Evolutionary conservation across 2,888 invertebrate genomes (phyloP).

Genomic region (Drosophila atroscutellata): DNA sequence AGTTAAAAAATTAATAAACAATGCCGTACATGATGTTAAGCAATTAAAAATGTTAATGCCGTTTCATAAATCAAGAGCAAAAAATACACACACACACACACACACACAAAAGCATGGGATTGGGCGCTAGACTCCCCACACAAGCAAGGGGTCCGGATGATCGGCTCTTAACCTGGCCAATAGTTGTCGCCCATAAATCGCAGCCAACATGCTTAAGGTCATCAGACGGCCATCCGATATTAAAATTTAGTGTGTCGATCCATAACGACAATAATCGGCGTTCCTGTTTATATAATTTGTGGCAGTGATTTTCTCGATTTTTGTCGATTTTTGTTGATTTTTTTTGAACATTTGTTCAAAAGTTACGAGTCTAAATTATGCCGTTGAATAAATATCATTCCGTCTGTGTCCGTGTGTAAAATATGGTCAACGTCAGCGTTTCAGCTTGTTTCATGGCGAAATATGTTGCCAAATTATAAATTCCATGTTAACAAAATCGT

Average conservation of each 20-base stretch:
- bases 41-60: conserved; percentile 84
- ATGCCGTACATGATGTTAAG: conserved; percentile 82
- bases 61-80: conserved; percentile 80
- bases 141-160: conserved; percentile 9
- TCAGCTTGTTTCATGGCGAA: conserved; percentile 69
- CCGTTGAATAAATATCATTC: conserved; percentile 52
- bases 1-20: conserved; percentile 82
- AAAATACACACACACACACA: conserved; percentile 18
- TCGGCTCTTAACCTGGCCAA: conserved; percentile 62
- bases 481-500: conserved; percentile 81
- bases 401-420: conserved; percentile 48
- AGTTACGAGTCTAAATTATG: conserved; percentile 61
- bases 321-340: conserved; percentile 9
- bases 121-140: conserved; percentile 44
- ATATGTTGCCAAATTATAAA: conserved; percentile 81
- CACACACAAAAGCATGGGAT: conserved; percentile 40
- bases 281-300: conserved; percentile 51
- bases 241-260: conserved; percentile 64
- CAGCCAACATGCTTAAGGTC: conserved; percentile 60
- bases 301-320: conserved; percentile 1
- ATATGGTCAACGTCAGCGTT: conserved; percentile 64
- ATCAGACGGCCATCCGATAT: conserved; percentile 46
- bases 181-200: conserved; percentile 79
- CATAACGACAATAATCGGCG: conserved; percentile 64
- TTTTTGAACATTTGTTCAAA: conserved; percentile 22